phyloP scores from a whole-genome alignment of 2,113 vertebrate genomes.

The Tetraodon nigroviridis region DNA sequence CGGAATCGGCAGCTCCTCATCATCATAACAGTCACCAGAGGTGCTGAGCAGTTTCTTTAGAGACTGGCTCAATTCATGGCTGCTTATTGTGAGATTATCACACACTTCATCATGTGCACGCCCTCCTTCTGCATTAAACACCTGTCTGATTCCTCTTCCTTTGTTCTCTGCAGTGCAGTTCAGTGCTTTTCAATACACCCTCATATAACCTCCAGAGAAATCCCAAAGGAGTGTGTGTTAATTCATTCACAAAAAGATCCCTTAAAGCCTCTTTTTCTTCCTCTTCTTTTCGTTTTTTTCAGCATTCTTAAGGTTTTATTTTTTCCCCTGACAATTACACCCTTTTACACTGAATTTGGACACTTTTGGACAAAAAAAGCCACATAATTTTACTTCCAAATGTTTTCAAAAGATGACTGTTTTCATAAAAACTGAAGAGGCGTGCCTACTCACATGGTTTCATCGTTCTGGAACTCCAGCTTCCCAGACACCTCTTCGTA shows the following conservation, averaged over 20 bases:
- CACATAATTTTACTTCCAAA: constrained; percentile 5
- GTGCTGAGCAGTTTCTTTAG: too few relatives aligned
- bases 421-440: not conserved
- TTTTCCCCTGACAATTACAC: constrained; percentile 53
- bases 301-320: constrained; percentile 45
- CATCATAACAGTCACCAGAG: too few relatives aligned
- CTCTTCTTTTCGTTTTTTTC: constrained; percentile 18
- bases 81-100: constrained; percentile 39
- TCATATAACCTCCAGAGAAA: constrained; percentile 20
- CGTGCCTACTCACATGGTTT: constrained; percentile 78
- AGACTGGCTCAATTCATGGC: constrained; percentile 4
- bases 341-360: constrained; percentile 39
- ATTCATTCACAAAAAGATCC: constrained; percentile 43
- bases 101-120: constrained; percentile 24
- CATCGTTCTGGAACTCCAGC: constrained; percentile 82
- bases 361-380: not conserved
- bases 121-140: constrained; percentile 10
- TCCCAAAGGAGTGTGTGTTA: constrained; percentile 19
- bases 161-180: constrained; percentile 35
- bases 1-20: constrained; percentile 22
- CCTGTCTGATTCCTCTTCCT: constrained; percentile 25
- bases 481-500: constrained; percentile 80
- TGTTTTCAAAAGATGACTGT: too few relatives aligned
- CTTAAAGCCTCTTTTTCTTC: constrained; percentile 11
- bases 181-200: constrained; percentile 28